Percentiles rank a stretch among this genome's conserved stretches.
phyloP scores from a whole-genome alignment of 1,140 invertebrate species.

The Dermatophagoides farinae region DNA sequence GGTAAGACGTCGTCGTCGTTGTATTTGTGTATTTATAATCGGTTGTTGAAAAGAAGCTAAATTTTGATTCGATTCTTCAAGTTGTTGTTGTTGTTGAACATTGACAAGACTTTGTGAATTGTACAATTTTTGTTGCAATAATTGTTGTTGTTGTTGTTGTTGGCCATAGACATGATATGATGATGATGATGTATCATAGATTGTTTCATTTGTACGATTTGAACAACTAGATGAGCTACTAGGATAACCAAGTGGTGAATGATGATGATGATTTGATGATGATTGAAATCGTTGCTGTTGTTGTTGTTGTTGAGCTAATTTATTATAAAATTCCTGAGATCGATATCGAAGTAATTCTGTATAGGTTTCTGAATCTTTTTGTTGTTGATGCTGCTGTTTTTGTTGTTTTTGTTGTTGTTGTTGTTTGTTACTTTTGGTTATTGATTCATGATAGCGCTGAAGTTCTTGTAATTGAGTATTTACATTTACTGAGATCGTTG shows the following conservation, averaged over 20 bases:
- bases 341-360: conserved; percentile 2
- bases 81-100: neutral
- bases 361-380: neutral
- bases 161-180: neutral
- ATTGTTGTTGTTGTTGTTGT: neutral
- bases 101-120: neutral
- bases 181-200: neutral
- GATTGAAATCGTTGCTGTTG: neutral
- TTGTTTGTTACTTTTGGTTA: no score
- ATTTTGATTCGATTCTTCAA: neutral
- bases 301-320: neutral
- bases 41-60: neutral
- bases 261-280: no score
- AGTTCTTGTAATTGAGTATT: neutral
- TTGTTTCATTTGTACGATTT: neutral
- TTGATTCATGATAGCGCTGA: neutral
- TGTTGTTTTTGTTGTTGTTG: neutral
- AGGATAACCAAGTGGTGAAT: neutral
- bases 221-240: neutral
- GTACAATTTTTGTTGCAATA: neutral
- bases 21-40: neutral
- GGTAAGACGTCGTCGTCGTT: neutral
- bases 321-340: conserved; percentile 7
- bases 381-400: neutral
- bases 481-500: no score